A percentile compares a stretch with the other conserved stretches of the same genome.
Evolutionary conservation across 2,113 vertebrate species (phyloP).

Genomic region (Eolophus roseicapilla): DNA sequence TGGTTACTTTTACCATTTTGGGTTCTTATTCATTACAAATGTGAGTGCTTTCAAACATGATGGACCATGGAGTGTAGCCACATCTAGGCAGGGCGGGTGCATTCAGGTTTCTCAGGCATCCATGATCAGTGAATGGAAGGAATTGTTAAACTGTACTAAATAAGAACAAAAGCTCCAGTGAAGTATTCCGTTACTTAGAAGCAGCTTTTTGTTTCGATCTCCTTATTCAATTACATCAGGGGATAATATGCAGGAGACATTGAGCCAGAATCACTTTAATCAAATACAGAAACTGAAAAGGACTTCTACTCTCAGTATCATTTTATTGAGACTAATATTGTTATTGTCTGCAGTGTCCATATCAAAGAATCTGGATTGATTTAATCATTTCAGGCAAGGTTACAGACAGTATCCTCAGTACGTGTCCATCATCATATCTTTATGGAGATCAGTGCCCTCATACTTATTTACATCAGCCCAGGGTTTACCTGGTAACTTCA

Average conservation of each 20-base stretch:
- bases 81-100: not conserved
- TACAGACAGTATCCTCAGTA: not conserved
- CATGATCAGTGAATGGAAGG: constrained; percentile 27
- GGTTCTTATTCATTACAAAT: not conserved
- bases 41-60: not conserved
- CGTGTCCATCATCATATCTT: not conserved
- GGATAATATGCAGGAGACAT: constrained; percentile 1
- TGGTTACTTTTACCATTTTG: not conserved
- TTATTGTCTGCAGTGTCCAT: constrained; percentile 29
- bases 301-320: not conserved
- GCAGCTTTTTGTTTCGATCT: constrained; percentile 40
- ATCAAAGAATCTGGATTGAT: constrained; percentile 35
- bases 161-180: constrained; percentile 56
- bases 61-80: not conserved
- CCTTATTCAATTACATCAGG: constrained; percentile 34
- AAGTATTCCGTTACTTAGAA: constrained; percentile 58
- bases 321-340: constrained; percentile 53
- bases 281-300: constrained; percentile 41
- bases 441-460: not conserved
- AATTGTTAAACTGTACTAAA: constrained; percentile 36
- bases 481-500: not conserved
- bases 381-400: not conserved
- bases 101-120: constrained; percentile 18
- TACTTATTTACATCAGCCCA: not conserved
- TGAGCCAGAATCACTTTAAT: constrained; percentile 22